These are phyloP conservation scores for Myrmecobius fasciatus DNA, from an alignment of 2,113 vertebrate species.

Conservation along the genomic window DNA sequence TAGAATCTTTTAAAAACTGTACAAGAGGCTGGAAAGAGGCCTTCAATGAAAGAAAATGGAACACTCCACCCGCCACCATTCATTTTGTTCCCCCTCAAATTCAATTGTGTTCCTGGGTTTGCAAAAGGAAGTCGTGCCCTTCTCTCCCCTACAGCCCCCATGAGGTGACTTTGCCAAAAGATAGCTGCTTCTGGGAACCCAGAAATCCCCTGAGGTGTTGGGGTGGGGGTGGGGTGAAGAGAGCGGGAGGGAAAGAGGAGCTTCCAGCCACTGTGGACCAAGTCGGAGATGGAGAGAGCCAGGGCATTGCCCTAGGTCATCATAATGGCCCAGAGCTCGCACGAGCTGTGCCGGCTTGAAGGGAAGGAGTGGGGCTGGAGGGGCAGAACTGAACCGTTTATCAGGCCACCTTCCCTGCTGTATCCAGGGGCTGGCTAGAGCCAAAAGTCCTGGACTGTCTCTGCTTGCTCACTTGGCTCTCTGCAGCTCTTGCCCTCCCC, in stretches of 20 bases:
- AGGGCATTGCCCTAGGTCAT: neutral
- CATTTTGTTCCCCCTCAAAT: neutral
- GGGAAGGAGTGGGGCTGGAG: neutral
- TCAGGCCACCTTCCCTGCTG: conserved; percentile 11
- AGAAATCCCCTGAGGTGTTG: neutral
- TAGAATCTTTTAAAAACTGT: conserved; percentile 76
- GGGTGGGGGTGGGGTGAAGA: neutral
- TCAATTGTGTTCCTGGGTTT: neutral
- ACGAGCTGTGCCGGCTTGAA: neutral
- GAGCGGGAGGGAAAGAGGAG: neutral
- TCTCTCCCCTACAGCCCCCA: neutral
- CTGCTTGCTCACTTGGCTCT: neutral
- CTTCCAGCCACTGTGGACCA: no score
- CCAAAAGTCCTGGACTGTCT: neutral
- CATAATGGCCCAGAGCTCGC: neutral
- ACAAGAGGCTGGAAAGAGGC: conserved; percentile 71
- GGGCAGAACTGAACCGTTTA: conserved; percentile 71
- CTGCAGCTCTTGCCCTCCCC: neutral
- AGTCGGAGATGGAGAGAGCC: neutral
- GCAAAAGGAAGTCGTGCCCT: conserved; percentile 21
- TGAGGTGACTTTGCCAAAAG: neutral
- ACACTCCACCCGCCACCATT: neutral
- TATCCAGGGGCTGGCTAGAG: conserved; percentile 17
- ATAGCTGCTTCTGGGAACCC: neutral
- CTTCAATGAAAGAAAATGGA: conserved; percentile 61